Base-by-base conservation (phyloP, 53 echinoderm and acorn worm genomes). In the Henricia sp. region DNA sequence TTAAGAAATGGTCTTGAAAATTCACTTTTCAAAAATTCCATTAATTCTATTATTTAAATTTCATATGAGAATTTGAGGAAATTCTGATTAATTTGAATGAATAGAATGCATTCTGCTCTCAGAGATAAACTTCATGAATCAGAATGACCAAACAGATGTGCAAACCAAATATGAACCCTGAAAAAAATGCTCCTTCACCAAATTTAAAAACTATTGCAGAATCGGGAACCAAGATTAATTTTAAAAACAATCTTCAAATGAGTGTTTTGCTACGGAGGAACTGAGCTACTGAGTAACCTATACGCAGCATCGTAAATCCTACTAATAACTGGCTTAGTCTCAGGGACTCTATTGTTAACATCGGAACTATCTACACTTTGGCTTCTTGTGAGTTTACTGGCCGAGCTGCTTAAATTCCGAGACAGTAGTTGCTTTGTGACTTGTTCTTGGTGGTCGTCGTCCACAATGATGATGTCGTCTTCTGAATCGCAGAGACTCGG, bases 241-340 rank as follows among this genome's bases (percentile, higher is more conserved):
- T 14, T 17, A 21, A 54, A 52, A 34, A 46, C 6, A 48, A 13
- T 9, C 13, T 34, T 26, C 16, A 2, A 24, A 35, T 27, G 19
- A 54, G n/a, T 50, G 40, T 21, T 34, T 3, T 2, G 21, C 83
- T 89, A 84, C 37, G 84, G 89, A 40, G 84, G 84, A 70, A 89
- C 84, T 13, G 89, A 70, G 25, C 59, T 77, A 59, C 77, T 89
- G 60, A 89, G 89, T 58, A 89, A 84, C 37, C 89, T 75, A 46
- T 84, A 82, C 17, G 89, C 77, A 69, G 89, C 89, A 52, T 89
- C 89, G n/a, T 77, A 77, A 50, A 89, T 60, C 48, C 89, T 59
- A 33, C 30, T 35, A 17, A 64, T 44, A 24, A 80, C 80, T n/a
- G 80, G 80, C 35, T 80, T 80, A 60, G 57, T 77, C 32, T 80